phyloP scores from a whole-genome alignment of 2,113 vertebrate species.

The Pollimyrus isidori region DNA sequence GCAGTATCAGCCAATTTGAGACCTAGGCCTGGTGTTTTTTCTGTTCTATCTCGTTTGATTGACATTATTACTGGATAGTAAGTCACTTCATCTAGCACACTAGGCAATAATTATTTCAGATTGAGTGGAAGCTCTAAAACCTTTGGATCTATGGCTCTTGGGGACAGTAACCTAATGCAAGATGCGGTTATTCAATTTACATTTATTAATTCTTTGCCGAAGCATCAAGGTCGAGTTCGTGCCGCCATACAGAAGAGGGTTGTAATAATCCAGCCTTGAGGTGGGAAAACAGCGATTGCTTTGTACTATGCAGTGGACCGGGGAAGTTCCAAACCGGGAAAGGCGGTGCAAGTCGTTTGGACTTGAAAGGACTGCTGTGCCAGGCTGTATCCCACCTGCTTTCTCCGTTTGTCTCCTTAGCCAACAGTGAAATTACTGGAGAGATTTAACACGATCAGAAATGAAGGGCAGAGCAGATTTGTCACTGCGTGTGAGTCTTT shows the following conservation, averaged over 20 bases:
- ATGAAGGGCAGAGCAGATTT: background rate
- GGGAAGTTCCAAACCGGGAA: background rate
- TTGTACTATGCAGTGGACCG: background rate
- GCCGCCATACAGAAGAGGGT: background rate
- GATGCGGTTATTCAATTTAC: constrained; percentile 11
- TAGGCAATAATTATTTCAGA: background rate
- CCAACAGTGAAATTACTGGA: background rate
- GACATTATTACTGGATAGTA: background rate
- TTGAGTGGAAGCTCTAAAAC: background rate
- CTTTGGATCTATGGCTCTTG: background rate
- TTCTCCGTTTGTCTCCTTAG: background rate
- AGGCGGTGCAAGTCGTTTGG: background rate
- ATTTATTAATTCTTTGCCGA: background rate
- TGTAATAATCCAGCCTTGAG: background rate
- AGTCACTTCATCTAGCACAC: background rate
- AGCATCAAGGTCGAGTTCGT: constrained; percentile 2
- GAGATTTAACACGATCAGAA: background rate
- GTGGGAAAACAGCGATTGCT: background rate
- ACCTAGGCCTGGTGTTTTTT: background rate
- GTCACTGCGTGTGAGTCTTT: background rate
- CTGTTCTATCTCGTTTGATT: background rate
- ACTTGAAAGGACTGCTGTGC: background rate
- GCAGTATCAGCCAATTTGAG: background rate
- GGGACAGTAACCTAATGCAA: background rate
- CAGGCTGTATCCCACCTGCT: background rate